These are phyloP conservation scores for Clamator glandarius DNA, from an alignment of 2,797 vertebrate genomes.

Conservation along the genomic window DNA sequence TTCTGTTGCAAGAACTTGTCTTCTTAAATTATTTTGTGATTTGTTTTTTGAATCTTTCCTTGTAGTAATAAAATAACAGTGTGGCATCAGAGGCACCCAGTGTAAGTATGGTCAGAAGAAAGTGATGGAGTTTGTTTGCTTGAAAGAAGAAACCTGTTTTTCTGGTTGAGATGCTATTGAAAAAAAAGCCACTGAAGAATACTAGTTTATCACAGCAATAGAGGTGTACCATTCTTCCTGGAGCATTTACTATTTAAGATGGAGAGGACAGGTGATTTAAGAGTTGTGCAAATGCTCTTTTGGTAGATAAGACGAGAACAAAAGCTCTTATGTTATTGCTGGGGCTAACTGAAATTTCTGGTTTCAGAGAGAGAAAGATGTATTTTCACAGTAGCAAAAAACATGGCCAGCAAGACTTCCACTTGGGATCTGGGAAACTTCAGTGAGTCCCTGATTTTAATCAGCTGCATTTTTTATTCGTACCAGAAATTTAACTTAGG, in stretches of 20 bases:
- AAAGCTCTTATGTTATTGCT: neutral
- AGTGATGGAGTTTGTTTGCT: neutral
- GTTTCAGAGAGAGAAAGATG: neutral
- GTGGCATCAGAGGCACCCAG: neutral
- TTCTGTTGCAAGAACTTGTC: neutral
- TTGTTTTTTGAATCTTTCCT: neutral
- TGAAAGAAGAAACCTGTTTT: neutral
- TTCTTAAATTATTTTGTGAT: neutral
- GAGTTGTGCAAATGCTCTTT: neutral
- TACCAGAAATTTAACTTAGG: conserved; percentile 8
- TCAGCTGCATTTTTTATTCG: conserved; percentile 37
- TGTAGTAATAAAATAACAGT: neutral
- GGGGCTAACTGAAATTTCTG: neutral
- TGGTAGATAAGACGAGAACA: neutral
- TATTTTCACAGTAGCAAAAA: neutral
- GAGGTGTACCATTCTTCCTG: neutral
- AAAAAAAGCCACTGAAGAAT: neutral
- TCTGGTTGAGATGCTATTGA: neutral
- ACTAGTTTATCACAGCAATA: neutral
- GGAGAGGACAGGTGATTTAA: neutral
- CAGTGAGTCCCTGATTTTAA: neutral
- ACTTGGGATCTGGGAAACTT: conserved; percentile 32
- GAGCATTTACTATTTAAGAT: neutral
- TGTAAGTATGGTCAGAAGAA: neutral
- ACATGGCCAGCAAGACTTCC: neutral